These are phyloP conservation scores for Smutsia temminckii DNA, from an alignment of 2,797 vertebrate species.

Conservation along the genomic window DNA sequence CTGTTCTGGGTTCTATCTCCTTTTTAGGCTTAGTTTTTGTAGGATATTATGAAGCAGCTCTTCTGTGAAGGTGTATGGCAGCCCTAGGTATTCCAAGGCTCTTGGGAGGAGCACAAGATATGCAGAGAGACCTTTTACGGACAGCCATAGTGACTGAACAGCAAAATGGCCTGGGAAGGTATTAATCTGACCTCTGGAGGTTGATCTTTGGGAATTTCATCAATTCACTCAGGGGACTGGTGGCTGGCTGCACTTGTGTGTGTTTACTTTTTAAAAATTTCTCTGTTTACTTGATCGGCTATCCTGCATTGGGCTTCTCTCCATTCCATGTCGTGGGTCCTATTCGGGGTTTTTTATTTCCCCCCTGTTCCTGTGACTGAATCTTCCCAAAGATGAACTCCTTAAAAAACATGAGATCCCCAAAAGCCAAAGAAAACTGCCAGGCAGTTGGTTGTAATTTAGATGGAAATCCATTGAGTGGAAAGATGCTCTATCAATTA, in stretches of 20 bases:
- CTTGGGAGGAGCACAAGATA: not conserved
- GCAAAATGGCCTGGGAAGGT: not conserved
- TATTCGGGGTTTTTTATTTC: not conserved
- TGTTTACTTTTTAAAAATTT: conserved; percentile 9
- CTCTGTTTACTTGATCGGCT: not conserved
- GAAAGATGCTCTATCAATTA: not conserved
- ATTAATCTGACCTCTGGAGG: not conserved
- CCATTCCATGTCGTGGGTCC: not conserved
- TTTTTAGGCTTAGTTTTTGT: not conserved
- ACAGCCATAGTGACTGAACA: not conserved
- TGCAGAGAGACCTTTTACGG: not conserved
- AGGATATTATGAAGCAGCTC: not conserved
- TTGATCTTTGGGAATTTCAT: not conserved
- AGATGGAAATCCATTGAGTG: not conserved
- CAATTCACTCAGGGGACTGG: not conserved
- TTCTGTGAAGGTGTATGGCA: not conserved
- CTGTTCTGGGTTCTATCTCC: not conserved
- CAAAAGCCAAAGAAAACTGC: not conserved
- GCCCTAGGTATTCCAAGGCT: not conserved
- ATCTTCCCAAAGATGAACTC: not conserved
- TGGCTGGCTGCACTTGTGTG: not conserved
- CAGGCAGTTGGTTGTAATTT: not conserved
- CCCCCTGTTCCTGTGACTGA: not conserved
- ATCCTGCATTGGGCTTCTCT: not conserved
- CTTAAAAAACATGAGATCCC: not conserved